Base-by-base conservation (phyloP, 2,888 invertebrate genomes). In the Drosophila setosimentum region DNA sequence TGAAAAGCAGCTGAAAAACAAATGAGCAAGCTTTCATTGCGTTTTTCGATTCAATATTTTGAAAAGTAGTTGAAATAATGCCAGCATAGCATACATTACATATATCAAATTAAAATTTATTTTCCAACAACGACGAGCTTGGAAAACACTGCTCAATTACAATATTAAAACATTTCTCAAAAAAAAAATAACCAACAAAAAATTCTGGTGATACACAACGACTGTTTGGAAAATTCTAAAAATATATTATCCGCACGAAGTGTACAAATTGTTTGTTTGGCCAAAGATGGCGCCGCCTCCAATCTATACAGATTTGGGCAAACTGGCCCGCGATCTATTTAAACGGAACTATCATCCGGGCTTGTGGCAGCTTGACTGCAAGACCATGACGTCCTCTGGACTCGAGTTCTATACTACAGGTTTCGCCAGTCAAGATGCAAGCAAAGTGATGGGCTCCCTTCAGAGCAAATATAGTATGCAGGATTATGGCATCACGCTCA, bases 301-400 rank as follows among this genome's bases (percentile, higher is more conserved):
- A 92, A 95, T 96, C 88, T 99, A 98, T 94, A 95, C 95, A 91
- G 99, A 99, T 94, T 95, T 99, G 91, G 99, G 99, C 92, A 99
- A 98, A 94, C 95, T 96, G 92, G 97, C 98, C 91, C 96, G 97
- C 85, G 99, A 99, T 94, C 95, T 99, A 65, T 99, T 99, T 94
- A 95, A 95, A 92, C 98, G 97, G 93, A 99, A 99, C 78, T 99
- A 98, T 94, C 98, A 98, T 93, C 98, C 98, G 93, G 99, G 99
- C 84, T 94, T 98, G 75, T 95, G 98, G 92, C 99, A 99, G 94
- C 94, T 99, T 80, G 99, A 99, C 93, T 95, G 97, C 82, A 99
- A 98, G 94, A 98, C 99, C 68, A 97, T 97, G 93, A 98, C 98
- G 68, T 95, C 95, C 70, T 96, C 97, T 62, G 98, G 98, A 63